Evolutionary conservation across 2,888 invertebrate genomes (phyloP).

Genomic region (Thecocarcelia acutangulata): DNA sequence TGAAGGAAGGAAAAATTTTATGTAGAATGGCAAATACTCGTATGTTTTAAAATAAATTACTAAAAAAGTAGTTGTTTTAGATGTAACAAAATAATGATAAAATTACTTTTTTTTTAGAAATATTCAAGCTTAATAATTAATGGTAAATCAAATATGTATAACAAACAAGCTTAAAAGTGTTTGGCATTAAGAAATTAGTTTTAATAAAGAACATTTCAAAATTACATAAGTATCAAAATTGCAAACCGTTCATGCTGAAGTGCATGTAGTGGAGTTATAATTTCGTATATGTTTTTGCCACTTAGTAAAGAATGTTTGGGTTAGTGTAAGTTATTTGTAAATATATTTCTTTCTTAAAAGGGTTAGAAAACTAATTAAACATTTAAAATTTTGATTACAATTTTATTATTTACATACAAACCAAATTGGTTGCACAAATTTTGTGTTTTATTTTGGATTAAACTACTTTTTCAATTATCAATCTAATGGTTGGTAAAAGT

Average conservation of each 20-base stretch:
- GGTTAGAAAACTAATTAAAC: constrained; percentile 43
- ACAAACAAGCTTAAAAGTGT: constrained; percentile 26
- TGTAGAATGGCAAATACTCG: constrained; percentile 28
- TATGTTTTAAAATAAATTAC: constrained; percentile 46
- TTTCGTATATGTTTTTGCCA: constrained; percentile 66
- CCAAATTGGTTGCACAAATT: constrained; percentile 32
- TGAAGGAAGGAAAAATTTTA: constrained; percentile 50
- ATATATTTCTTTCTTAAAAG: constrained; percentile 34
- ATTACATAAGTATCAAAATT: constrained; percentile 22
- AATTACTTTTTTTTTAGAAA: not conserved
- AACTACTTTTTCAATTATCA: constrained; percentile 30
- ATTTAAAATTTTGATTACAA: constrained; percentile 38
- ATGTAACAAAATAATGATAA: constrained; percentile 3
- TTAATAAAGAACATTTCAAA: not conserved
- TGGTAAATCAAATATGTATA: not conserved
- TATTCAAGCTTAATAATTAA: constrained; percentile 33
- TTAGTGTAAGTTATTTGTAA: constrained; percentile 21
- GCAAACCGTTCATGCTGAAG: constrained; percentile 66
- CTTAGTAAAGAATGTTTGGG: constrained; percentile 30
- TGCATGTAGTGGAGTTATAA: constrained; percentile 64
- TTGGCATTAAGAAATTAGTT: constrained; percentile 6
- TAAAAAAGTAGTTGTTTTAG: constrained; percentile 21
- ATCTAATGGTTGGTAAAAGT: constrained; percentile 1
- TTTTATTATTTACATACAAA: constrained; percentile 58
- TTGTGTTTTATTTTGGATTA: constrained; percentile 11